Percentiles rank a stretch among this genome's conserved stretches.
These are phyloP conservation scores for Zaprionus ornatus DNA, from an alignment of 1,140 invertebrate species.

Conservation along the genomic window DNA sequence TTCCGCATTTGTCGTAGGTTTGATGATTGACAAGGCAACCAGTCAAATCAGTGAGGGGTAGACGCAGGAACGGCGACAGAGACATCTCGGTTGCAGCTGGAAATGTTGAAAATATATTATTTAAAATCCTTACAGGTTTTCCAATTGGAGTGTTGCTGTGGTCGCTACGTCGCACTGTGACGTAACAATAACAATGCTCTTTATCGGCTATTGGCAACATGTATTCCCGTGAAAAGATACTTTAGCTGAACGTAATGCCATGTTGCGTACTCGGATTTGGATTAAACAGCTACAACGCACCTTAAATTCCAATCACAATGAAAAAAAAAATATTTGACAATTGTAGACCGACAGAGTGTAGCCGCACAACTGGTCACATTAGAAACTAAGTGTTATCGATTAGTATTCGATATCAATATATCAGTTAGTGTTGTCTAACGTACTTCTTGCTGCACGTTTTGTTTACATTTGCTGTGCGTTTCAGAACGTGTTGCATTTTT, in stretches of 20 bases:
- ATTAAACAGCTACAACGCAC: slow-evolving; percentile 24
- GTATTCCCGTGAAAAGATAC: background rate
- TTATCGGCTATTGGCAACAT: background rate
- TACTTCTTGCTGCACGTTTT: slow-evolving; percentile 47
- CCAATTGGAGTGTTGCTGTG: background rate
- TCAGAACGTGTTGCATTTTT: background rate
- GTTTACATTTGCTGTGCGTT: slow-evolving; percentile 42
- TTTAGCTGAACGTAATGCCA: too few relatives aligned
- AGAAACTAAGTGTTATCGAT: slow-evolving; percentile 4
- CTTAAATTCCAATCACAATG: slow-evolving; percentile 47
- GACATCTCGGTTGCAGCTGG: slow-evolving; percentile 75
- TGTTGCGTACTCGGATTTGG: background rate
- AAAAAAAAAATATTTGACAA: slow-evolving; percentile 42
- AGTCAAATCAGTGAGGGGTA: slow-evolving; percentile 88
- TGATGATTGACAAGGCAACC: slow-evolving; percentile 87
- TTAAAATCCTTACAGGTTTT: background rate
- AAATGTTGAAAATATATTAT: background rate
- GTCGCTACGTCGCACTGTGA: slow-evolving; percentile 44
- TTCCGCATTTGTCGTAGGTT: slow-evolving; percentile 86
- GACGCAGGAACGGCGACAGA: slow-evolving; percentile 86
- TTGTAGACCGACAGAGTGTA: background rate
- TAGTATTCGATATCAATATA: background rate
- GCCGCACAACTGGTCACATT: slow-evolving; percentile 23
- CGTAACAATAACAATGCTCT: slow-evolving; percentile 66
- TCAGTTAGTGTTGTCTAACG: slow-evolving; percentile 18